A percentile compares a stretch with the other conserved stretches of the same genome.
phyloP scores from a whole-genome alignment of 2,113 vertebrate genomes.

The Notarius quadriscutis region DNA sequence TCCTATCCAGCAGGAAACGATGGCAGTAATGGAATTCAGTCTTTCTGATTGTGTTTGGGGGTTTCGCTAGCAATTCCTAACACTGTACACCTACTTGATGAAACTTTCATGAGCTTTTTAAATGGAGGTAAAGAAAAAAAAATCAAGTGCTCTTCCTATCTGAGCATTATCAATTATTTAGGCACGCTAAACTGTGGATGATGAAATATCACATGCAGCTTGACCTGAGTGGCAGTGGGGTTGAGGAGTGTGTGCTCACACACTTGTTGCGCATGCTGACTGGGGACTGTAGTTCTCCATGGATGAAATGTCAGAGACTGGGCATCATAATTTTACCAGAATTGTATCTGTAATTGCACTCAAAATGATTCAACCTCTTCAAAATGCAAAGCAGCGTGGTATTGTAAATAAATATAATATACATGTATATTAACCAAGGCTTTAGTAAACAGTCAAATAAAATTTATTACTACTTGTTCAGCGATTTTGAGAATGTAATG shows the following conservation, averaged over 20 bases:
- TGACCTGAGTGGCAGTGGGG: constrained; percentile 38
- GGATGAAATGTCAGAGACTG: not conserved
- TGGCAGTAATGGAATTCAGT: constrained; percentile 46
- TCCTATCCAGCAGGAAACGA: constrained; percentile 14
- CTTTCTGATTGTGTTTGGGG: constrained; percentile 21
- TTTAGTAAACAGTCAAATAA: too few relatives aligned
- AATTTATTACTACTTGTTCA: too few relatives aligned
- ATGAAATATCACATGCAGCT: constrained; percentile 38
- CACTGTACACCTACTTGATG: constrained; percentile 41
- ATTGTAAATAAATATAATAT: too few relatives aligned
- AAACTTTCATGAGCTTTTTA: constrained; percentile 56
- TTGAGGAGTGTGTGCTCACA: constrained; percentile 15
- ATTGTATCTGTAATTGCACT: not conserved
- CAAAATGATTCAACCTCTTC: too few relatives aligned
- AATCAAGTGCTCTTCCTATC: constrained; percentile 42
- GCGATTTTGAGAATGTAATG: too few relatives aligned
- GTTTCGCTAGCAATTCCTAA: constrained; percentile 2
- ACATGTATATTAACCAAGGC: too few relatives aligned
- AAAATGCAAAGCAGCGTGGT: too few relatives aligned
- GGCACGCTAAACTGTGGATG: constrained; percentile 13
- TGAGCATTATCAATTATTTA: constrained; percentile 49
- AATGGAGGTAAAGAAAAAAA: constrained; percentile 39
- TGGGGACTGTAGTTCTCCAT: not conserved
- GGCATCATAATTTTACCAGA: not conserved
- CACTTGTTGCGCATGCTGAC: not conserved